Base-by-base conservation (phyloP, 2,113 vertebrate species). In the Microcebus jonahi region DNA sequence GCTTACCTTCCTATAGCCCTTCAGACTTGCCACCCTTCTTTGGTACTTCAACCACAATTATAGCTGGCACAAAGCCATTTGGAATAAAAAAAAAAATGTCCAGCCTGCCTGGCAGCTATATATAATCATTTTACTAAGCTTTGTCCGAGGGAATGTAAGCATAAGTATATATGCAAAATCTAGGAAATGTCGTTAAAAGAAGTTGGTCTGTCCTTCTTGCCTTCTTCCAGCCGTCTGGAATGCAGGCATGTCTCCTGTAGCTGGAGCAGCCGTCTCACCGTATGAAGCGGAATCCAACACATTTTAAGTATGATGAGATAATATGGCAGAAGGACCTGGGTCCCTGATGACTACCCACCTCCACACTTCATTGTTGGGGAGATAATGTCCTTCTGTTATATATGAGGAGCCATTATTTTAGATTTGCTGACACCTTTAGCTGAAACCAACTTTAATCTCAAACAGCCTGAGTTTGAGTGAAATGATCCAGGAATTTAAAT, bases 401-500 rank as follows among this genome's bases (percentile, higher is more conserved):
- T 10, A 18, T 4, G 23, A 61, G 70, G 70, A 73, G 70, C 42
- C 21, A 11, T 31, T 42, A 8, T 42, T 73, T 65, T 25, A n/a
- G 6, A 39, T 48, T 73, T 55, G 17, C 23, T 65, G 29, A 73
- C n/a, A 87, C 9, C 34, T 70, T 89, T 50, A 27, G 8, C 55
- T 45, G 55, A 90, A 95, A 77, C 21, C 15, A 92, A 31, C 45
- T 94, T 34, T 75, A n/a, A 29, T 67, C 39, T 45, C 29, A 84
- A 84, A 84, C 23, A 76, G 50, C 18, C 71, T 34, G 36, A 18
- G 5, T 67, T 73, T 85, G 34, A 53, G 31, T 45, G 18, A 81
- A 95, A 81, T 45, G 75, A 95, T 36, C 42, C 48, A 80, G 63
- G 73, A 48, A 89, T 80, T 79, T 65, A 85, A 88, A 85, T 67